Percentiles rank a stretch among this genome's conserved stretches.
These are phyloP conservation scores for Aphyosemion australe DNA, from an alignment of 2,113 vertebrate genomes.

Conservation along the genomic window DNA sequence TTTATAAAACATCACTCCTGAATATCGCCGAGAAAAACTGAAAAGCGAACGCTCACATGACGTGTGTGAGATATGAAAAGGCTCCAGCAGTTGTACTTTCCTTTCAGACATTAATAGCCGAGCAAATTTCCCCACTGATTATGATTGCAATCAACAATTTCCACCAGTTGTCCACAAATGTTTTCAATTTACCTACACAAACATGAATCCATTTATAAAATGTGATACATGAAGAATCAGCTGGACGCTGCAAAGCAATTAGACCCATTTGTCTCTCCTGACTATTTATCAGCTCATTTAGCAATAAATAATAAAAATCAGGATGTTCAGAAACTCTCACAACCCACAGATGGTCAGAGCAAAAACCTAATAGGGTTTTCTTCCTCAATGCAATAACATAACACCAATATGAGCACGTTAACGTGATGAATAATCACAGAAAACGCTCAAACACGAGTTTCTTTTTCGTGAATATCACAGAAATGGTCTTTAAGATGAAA, in stretches of 20 bases:
- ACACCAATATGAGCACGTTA: not conserved
- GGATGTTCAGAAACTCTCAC: not conserved
- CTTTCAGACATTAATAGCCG: constrained; percentile 28
- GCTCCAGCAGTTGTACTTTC: constrained; percentile 25
- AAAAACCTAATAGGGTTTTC: not conserved
- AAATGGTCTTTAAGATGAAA: constrained; percentile 11
- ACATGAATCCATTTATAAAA: constrained; percentile 10
- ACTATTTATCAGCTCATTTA: constrained; percentile 2
- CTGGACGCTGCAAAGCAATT: not conserved
- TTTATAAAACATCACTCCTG: not conserved
- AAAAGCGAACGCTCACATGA: not conserved
- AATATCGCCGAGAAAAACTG: not conserved
- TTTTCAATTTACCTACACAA: constrained; percentile 1
- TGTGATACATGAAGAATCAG: not conserved
- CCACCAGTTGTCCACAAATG: constrained; percentile 24
- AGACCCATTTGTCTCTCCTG: constrained; percentile 4
- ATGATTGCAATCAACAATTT: constrained; percentile 37
- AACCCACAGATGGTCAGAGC: not conserved
- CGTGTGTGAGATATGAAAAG: constrained; percentile 24
- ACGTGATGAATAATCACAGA: not conserved
- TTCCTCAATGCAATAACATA: not conserved
- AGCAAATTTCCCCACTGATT: constrained; percentile 30
- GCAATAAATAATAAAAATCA: not conserved
- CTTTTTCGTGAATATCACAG: not conserved
- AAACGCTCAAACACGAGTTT: not conserved